Evolutionary conservation across 2,888 invertebrate species (phyloP).

Genomic region (Apotomis capreana): DNA sequence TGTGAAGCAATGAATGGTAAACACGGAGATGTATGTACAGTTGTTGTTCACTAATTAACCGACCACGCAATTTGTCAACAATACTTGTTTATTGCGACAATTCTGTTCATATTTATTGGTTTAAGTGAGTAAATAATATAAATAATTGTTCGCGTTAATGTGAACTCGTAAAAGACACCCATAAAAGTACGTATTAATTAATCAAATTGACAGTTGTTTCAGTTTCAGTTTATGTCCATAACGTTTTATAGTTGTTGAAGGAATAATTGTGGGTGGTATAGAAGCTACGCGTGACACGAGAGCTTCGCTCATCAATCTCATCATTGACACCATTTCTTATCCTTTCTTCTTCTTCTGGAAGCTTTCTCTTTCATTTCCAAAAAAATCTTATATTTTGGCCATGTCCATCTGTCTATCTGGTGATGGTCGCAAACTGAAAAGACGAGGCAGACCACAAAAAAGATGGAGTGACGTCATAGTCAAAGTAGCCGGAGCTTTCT

Average conservation of each 20-base stretch:
- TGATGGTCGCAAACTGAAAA: too few species aligned
- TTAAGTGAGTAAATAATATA: constrained; percentile 7
- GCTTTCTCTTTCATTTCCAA: too few species aligned
- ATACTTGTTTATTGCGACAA: constrained; percentile 16
- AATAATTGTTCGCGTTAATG: constrained; percentile 7
- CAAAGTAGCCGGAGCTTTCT: too few species aligned
- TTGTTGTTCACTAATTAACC: constrained; percentile 30
- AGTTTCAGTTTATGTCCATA: constrained; percentile 6
- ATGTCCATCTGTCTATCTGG: too few species aligned
- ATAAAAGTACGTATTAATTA: constrained; percentile 1
- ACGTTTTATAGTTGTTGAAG: background rate
- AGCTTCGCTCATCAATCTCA: too few species aligned
- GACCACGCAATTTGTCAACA: constrained; percentile 27
- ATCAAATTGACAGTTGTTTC: constrained; percentile 14
- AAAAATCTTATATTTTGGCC: too few species aligned
- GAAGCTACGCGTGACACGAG: background rate
- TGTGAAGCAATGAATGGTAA: constrained; percentile 13
- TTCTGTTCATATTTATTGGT: constrained; percentile 8
- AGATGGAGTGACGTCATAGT: too few species aligned
- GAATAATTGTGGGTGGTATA: background rate
- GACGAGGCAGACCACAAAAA: too few species aligned
- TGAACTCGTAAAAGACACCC: constrained; percentile 2
- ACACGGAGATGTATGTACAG: constrained; percentile 20
- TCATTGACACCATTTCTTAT: too few species aligned
- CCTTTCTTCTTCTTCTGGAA: too few species aligned